These are phyloP conservation scores for Carassius gibelio DNA, from an alignment of 2,113 vertebrate species.

Conservation along the genomic window DNA sequence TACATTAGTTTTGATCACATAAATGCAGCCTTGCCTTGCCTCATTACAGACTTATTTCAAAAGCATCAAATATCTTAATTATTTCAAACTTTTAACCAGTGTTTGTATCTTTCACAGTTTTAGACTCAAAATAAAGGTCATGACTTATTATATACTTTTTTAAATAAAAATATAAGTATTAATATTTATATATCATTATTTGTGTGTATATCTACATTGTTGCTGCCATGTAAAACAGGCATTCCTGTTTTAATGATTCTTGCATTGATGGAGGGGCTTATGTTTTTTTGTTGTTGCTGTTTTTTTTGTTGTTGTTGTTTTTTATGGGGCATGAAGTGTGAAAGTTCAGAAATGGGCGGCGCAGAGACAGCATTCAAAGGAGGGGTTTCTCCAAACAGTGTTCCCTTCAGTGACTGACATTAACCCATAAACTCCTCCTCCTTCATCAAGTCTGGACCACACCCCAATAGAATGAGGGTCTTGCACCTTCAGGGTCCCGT, in stretches of 20 bases:
- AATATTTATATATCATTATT: background rate
- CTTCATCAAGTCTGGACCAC: conserved; percentile 37
- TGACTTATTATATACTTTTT: background rate
- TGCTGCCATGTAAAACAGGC: background rate
- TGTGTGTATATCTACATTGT: background rate
- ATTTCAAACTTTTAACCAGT: background rate
- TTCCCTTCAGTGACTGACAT: conserved; percentile 58
- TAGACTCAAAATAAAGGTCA: background rate
- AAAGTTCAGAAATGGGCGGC: conserved; percentile 52
- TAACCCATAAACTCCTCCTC: conserved; percentile 48
- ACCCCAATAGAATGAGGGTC: conserved; percentile 51
- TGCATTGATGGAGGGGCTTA: background rate
- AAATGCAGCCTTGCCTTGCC: background rate
- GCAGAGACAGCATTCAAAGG: conserved; percentile 53
- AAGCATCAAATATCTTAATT: no score
- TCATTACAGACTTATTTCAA: background rate
- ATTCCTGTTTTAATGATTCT: background rate
- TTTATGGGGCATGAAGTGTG: conserved; percentile 41
- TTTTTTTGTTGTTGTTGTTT: background rate
- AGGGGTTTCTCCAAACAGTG: background rate
- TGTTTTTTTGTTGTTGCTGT: no score
- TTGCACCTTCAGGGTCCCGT: conserved; percentile 43
- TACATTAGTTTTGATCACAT: background rate
- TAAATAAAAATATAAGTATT: background rate
- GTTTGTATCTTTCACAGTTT: background rate